Evolutionary conservation across 2,113 vertebrate genomes (phyloP).

Genomic region (Psophia crepitans): DNA sequence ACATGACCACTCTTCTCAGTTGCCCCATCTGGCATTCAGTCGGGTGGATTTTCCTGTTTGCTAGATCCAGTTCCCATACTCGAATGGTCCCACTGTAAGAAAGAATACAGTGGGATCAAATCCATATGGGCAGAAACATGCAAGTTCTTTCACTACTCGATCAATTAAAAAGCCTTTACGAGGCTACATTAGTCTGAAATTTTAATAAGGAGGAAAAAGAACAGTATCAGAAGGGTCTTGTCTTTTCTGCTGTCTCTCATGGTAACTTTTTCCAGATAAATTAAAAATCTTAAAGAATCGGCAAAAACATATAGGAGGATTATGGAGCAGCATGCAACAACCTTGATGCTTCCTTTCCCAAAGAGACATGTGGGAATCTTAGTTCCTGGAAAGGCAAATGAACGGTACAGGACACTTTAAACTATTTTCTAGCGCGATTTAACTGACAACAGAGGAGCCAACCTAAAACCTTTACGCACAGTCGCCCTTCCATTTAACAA

Average conservation of each 20-base stretch:
- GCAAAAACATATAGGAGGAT: background rate
- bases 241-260: background rate
- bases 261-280: background rate
- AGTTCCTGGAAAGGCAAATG: background rate
- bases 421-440: background rate
- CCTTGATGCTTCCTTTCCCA: background rate
- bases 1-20: conserved; percentile 76
- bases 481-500: fast-evolving
- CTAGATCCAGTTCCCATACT: conserved; percentile 85
- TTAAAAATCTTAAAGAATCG: background rate
- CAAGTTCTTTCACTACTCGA: background rate
- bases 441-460: background rate
- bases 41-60: conserved; percentile 80
- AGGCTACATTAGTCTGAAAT: background rate
- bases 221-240: background rate
- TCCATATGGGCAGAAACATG: background rate
- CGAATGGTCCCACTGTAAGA: conserved; percentile 79
- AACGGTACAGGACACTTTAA: fast-evolving
- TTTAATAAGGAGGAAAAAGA: background rate
- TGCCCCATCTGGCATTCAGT: conserved; percentile 79
- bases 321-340: background rate
- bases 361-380: background rate
- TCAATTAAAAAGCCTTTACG: background rate
- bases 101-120: background rate
- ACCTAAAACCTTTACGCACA: background rate